Base-by-base conservation (phyloP, 1,140 invertebrate species). In the Eriocheir sinensis region DNA sequence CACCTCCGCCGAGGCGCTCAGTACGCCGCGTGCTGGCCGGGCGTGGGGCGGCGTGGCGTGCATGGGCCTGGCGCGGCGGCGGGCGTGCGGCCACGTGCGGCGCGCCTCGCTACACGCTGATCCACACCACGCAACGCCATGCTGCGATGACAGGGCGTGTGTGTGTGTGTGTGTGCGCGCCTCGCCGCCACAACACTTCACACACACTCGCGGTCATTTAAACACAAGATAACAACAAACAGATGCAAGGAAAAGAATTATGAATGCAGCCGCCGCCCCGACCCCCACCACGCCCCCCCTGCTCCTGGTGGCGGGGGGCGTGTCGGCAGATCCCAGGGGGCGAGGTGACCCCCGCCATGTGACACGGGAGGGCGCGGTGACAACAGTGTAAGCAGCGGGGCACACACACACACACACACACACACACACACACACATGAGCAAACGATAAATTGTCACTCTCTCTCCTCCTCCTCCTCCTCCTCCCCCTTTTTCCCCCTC, bases 291-390 rank as follows among this genome's bases (percentile, higher is more conserved):
- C 17, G 30, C 53, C 86, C 48, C 34, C 27, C 30, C 60, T 60
- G 34, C 30, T 36, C 8, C 4, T 3, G 9, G 30, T n/a, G 41
- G 83, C n/a, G 30, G 86, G 85, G 79, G 30, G 6, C 44, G 36
- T 34, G 60, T 89, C 41, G 34, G 36, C 44, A 17, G 41, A 83
- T 27, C 86, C 89, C 89, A 41, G 81, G 94, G 94, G 94, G 94
- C 80, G 81, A 60, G 89, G 94, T 94, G 89, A 94, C 94, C 94
- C 94, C 94, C 44, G 90, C 94, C 83, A 94, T 94, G 94, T 94
- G 94, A 94, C 94, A 94, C 80, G 94, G 90, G 89, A 94, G 94
- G 79, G 41, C 80, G 85, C 44, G 80, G 89, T 48, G 89, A 92
- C 89, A 94, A 91, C 89, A 92, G 72, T 89, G 89, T 44, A 85